phyloP scores from a whole-genome alignment of 2,797 vertebrate species.

The Anabacerthia variegaticeps region DNA sequence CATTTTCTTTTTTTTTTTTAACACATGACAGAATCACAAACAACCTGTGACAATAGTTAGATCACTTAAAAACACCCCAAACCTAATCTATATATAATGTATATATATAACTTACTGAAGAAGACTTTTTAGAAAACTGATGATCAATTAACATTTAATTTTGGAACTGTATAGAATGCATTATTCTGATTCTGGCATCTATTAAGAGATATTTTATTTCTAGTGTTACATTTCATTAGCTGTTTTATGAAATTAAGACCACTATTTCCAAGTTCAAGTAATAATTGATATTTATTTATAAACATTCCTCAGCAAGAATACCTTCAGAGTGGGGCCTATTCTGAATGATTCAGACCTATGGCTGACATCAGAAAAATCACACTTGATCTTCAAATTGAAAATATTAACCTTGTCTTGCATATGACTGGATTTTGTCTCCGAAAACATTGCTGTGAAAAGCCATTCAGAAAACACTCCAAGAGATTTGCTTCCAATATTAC shows the following conservation, averaged over 20 bases:
- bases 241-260: not conserved
- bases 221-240: not conserved
- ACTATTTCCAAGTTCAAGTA: not conserved
- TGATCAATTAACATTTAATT: not conserved
- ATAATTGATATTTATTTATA: not conserved
- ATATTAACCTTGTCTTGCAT: not conserved
- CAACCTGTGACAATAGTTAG: not conserved
- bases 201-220: not conserved
- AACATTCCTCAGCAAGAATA: not conserved
- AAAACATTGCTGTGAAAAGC: not conserved
- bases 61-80: not conserved
- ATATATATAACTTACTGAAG: not conserved
- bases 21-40: not conserved
- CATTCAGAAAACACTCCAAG: not conserved
- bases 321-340: not conserved
- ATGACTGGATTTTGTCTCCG: not conserved
- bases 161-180: not conserved
- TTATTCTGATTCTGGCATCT: not conserved
- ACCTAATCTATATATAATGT: not conserved
- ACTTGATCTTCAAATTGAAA: not conserved
- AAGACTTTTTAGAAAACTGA: not conserved
- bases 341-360: not conserved
- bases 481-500: not conserved
- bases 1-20: not conserved
- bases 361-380: not conserved